phyloP scores from a whole-genome alignment of 2,797 vertebrate genomes.

The Gymnothorax javanicus region DNA sequence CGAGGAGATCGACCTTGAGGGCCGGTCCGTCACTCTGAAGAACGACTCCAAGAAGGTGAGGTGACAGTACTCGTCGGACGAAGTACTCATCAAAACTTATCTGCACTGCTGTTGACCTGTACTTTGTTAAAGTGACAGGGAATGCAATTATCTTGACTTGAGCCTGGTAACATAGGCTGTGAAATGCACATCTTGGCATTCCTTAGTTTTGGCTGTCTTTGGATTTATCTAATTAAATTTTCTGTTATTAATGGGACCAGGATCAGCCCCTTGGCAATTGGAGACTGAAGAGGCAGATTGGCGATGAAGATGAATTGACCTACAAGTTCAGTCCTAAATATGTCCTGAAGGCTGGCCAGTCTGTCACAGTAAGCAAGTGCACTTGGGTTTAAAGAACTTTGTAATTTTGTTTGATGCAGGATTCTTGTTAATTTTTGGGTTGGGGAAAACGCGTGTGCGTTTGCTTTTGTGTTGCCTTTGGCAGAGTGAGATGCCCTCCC shows the following conservation, averaged over 20 bases:
- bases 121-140: background rate
- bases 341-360: slow-evolving; percentile 88
- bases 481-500: too few species aligned
- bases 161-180: background rate
- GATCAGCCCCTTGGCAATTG: slow-evolving; percentile 94
- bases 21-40: slow-evolving; percentile 80
- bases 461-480: too few species aligned
- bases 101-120: background rate
- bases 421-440: too few species aligned
- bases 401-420: background rate
- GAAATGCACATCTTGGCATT: background rate
- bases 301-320: slow-evolving; percentile 79
- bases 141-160: background rate
- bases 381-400: background rate
- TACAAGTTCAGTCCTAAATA: slow-evolving; percentile 98
- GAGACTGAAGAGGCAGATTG: slow-evolving; percentile 87
- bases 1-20: slow-evolving; percentile 79
- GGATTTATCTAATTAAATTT: background rate
- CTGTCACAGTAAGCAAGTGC: slow-evolving; percentile 82
- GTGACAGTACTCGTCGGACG: background rate
- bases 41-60: slow-evolving; percentile 80
- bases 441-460: too few species aligned
- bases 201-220: background rate
- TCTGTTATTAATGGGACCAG: slow-evolving; percentile 63
- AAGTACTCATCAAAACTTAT: too few species aligned